Base-by-base conservation (phyloP, 2,113 vertebrate genomes). In the Gorsachius goisagi region DNA sequence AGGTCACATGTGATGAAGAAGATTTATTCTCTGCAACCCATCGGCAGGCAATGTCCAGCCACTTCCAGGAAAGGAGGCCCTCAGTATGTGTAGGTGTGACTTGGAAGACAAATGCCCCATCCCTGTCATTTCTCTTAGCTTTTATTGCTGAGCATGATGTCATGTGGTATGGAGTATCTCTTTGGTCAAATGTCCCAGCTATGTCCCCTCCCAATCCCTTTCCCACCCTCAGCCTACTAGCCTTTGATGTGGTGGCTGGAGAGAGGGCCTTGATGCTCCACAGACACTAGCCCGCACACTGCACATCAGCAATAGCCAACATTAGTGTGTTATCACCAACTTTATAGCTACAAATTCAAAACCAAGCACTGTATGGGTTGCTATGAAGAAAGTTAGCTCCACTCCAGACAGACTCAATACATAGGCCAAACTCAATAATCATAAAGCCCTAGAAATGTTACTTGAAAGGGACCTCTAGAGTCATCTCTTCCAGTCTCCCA, bases 281-380 rank as follows among this genome's bases (percentile, higher is more conserved):
- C 21, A 49, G 44, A 27, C 32, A 12, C 15, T 44, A 44, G 41
- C 41, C 41, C 6, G 15, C 41, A 44, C 41, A 44, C 41, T 44
- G 14, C 41, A 44, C 41, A 44, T 74, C 28, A 60, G 35, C 49
- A 47, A 21, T 32, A 77, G 39, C 27, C 23, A 59, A 27, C 23
- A 3, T 2, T 22, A 7, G 3, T 18, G 33, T 41, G 35, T n/a
- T 55, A 53, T 14, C 58, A 49, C 23, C 47, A 27, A 2, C 39
- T 16, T 45, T 87, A 41, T 50, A 72, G 18, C 28, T 79, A 45
- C 23, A 47, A 53, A 53, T 24, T 21, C 15, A 44, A 50, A 77
- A 8, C 30, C 52, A 5, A 2, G 1, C 30, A 6, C 35, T 2
- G 2, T n/a, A 37, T 6, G 15, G 8, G 4, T 6, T 33, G 18